A percentile compares a stretch with the other conserved stretches of the same genome.
phyloP scores from a whole-genome alignment of 2,113 vertebrate species.

The Petrocephalus microphthalmus region DNA sequence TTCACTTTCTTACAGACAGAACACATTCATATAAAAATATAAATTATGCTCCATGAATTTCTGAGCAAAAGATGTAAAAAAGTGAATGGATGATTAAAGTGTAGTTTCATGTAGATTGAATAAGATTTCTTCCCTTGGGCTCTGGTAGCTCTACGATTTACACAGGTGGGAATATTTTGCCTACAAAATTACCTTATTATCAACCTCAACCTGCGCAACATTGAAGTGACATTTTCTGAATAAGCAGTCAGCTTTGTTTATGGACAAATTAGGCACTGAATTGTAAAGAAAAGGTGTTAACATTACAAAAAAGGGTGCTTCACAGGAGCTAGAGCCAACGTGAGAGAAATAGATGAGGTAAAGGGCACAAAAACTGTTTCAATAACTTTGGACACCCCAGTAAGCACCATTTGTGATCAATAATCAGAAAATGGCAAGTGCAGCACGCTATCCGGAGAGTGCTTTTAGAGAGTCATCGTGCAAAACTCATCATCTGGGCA shows the following conservation, averaged over 20 bases:
- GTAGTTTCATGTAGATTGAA: neutral
- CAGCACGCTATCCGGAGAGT: neutral
- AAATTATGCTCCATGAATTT: neutral
- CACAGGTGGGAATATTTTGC: neutral
- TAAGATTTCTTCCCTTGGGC: neutral
- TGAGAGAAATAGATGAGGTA: neutral
- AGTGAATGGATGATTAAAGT: neutral
- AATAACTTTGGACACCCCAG: neutral
- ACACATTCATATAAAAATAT: neutral
- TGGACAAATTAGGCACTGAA: neutral
- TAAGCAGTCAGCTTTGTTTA: neutral
- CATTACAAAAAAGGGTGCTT: neutral
- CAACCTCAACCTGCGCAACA: neutral
- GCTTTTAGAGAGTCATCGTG: too few species aligned
- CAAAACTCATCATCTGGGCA: neutral
- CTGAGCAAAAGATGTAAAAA: neutral
- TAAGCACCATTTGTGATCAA: neutral
- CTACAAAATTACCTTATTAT: neutral
- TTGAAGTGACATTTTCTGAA: neutral
- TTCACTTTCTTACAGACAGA: neutral
- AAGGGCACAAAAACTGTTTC: neutral
- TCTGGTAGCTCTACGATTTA: neutral
- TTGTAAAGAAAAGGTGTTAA: neutral
- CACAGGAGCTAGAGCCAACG: neutral
- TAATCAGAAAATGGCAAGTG: neutral